Percentiles rank a stretch among this genome's conserved stretches.
Evolutionary conservation across 2,888 invertebrate genomes (phyloP).

Genomic region (Tuta absoluta): DNA sequence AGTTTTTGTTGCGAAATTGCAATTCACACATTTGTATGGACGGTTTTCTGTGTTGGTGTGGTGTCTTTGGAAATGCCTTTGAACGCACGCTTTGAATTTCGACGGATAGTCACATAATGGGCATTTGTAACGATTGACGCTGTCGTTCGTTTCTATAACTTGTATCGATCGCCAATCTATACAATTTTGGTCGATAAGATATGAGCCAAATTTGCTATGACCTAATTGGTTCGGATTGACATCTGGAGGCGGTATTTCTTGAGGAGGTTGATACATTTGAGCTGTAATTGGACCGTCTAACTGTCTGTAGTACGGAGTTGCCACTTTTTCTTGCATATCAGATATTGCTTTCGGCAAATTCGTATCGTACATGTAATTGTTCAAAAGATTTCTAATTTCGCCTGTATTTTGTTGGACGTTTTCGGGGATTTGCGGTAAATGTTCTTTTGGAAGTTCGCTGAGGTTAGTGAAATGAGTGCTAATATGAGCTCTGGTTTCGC

Average conservation of each 20-base stretch:
- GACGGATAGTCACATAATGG: slow-evolving; percentile 56
- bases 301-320: not conserved
- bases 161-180: slow-evolving; percentile 59
- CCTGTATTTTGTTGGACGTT: not conserved
- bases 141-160: slow-evolving; percentile 51
- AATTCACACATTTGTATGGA: slow-evolving; percentile 63
- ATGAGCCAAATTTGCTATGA: slow-evolving; percentile 31
- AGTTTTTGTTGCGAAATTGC: slow-evolving; percentile 66
- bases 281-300: not conserved
- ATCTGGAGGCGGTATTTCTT: not conserved
- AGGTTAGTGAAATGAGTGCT: not conserved
- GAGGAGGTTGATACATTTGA: not conserved
- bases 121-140: slow-evolving; percentile 58
- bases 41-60: slow-evolving; percentile 55
- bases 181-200: slow-evolving; percentile 50
- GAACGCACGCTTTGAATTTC: slow-evolving; percentile 63
- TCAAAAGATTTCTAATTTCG: not conserved
- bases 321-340: not conserved
- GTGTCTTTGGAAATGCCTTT: slow-evolving; percentile 62
- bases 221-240: not conserved
- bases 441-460: not conserved
- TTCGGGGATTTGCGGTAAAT: not conserved
- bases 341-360: not conserved
- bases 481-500: not conserved
- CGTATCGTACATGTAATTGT: not conserved